Conservation (phyloP, 2,888 invertebrate species). For the Drosophila suboccidentalis region DNA sequence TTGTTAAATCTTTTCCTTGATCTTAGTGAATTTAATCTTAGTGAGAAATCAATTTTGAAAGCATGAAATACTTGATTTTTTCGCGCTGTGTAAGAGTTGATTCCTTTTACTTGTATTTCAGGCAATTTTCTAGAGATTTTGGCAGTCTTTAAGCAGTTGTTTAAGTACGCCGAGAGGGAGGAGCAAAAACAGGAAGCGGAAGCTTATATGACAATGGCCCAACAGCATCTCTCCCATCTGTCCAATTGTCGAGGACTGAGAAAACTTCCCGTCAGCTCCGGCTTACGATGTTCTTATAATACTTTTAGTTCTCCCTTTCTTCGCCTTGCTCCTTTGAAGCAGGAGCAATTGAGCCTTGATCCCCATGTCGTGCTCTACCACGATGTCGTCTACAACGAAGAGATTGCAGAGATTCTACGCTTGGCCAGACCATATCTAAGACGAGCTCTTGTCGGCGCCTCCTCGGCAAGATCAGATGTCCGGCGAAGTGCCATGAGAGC, state of each 20-base stretch:
- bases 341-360: constrained; percentile 48
- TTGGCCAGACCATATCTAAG: neutral
- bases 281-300: constrained; percentile 35
- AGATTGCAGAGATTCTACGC: constrained; percentile 22
- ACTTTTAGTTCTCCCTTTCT: constrained; percentile 27
- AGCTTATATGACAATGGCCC: neutral
- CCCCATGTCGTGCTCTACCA: constrained; percentile 45
- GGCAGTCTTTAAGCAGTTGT: neutral
- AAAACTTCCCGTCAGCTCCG: neutral
- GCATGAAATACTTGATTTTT: too few relatives aligned
- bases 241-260: constrained; percentile 32
- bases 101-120: constrained; percentile 3
- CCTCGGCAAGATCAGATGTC: accelerated
- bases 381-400: constrained; percentile 31
- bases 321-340: constrained; percentile 45
- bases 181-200: neutral
- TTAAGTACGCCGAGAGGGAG: neutral
- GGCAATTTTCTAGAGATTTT: constrained; percentile 13
- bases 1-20: too few relatives aligned
- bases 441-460: neutral
- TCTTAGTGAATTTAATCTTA: too few relatives aligned
- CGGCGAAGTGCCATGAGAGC: constrained; percentile 2
- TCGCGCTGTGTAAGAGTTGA: neutral
- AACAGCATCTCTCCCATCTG: constrained; percentile 8
- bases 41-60: too few relatives aligned